Evolutionary conservation across 2,888 invertebrate species (phyloP).

Genomic region (Azorinus chamasolen): DNA sequence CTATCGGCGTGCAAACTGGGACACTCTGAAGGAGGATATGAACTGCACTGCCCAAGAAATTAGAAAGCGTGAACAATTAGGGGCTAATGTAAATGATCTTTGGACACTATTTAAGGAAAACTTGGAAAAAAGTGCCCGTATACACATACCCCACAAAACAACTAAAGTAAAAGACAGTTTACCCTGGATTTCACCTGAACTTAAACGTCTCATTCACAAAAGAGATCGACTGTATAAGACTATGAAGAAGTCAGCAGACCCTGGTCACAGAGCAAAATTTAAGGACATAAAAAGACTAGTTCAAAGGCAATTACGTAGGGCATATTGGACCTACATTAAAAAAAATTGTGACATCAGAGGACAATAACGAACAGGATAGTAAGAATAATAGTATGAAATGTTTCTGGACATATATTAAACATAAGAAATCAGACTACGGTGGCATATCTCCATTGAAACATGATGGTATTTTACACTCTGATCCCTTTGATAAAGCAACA

Average conservation of each 20-base stretch:
- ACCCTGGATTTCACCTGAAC: slow-evolving; percentile 43
- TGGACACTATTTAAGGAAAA: slow-evolving; percentile 3
- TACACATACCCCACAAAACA: slow-evolving; percentile 30
- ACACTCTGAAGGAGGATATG: slow-evolving; percentile 32
- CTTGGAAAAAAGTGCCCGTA: neutral
- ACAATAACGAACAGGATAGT: neutral
- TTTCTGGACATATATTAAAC: slow-evolving; percentile 25
- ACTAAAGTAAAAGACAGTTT: slow-evolving; percentile 24
- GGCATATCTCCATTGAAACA: slow-evolving; percentile 4
- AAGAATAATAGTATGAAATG: neutral
- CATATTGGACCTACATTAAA: slow-evolving; percentile 36
- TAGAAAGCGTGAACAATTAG: neutral
- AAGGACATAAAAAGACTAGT: slow-evolving; percentile 13
- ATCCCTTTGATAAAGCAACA: slow-evolving; percentile 14
- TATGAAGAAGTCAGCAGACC: slow-evolving; percentile 26
- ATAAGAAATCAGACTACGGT: slow-evolving; percentile 12
- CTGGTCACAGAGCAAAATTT: slow-evolving; percentile 7
- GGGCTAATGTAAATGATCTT: neutral
- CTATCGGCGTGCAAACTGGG: slow-evolving; percentile 55
- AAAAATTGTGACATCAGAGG: neutral
- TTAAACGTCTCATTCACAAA: neutral
- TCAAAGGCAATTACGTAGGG: slow-evolving; percentile 12
- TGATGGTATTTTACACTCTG: slow-evolving; percentile 6
- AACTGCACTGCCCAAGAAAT: slow-evolving; percentile 6
- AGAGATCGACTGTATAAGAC: slow-evolving; percentile 12